phyloP scores from a whole-genome alignment of 1,140 invertebrate genomes.

The Platyura marginata region DNA sequence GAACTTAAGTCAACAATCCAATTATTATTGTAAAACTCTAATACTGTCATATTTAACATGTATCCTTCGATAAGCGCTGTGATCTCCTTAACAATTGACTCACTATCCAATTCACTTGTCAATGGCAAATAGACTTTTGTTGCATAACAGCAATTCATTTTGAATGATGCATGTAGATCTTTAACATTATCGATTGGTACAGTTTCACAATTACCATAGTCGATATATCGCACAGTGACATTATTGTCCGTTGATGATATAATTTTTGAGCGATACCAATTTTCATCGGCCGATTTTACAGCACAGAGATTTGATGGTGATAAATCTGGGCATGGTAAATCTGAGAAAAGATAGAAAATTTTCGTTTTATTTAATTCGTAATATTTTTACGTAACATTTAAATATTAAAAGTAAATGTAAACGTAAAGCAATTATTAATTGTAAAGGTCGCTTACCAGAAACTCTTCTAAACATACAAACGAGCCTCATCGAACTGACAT shows the following conservation, averaged over 20 bases:
- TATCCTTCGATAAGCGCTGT: slow-evolving; percentile 7
- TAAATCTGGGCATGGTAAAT: slow-evolving; percentile 9
- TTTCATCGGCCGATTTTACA: slow-evolving; percentile 34
- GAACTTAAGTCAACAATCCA: background rate
- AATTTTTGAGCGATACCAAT: slow-evolving; percentile 49
- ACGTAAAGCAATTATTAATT: no score
- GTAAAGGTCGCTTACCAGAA: no score
- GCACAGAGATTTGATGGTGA: slow-evolving; percentile 33
- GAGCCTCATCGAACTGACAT: no score
- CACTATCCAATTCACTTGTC: slow-evolving; percentile 9
- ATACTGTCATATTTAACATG: background rate
- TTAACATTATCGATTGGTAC: slow-evolving; percentile 29
- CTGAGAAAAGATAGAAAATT: background rate
- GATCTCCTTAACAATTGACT: slow-evolving; percentile 3
- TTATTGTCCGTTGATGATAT: slow-evolving; percentile 24
- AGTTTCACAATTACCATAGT: slow-evolving; percentile 57
- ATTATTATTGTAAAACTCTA: background rate
- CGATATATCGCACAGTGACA: slow-evolving; percentile 44
- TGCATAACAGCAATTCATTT: slow-evolving; percentile 28
- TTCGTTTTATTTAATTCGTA: background rate
- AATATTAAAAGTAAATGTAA: no score
- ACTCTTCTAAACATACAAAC: no score
- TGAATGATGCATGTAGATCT: slow-evolving; percentile 32
- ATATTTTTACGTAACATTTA: no score
- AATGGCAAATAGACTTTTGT: slow-evolving; percentile 28